Percentiles rank a stretch among this genome's conserved stretches.
Evolutionary conservation across 1,140 invertebrate species (phyloP).

Genomic region (Heterodera carotae): DNA sequence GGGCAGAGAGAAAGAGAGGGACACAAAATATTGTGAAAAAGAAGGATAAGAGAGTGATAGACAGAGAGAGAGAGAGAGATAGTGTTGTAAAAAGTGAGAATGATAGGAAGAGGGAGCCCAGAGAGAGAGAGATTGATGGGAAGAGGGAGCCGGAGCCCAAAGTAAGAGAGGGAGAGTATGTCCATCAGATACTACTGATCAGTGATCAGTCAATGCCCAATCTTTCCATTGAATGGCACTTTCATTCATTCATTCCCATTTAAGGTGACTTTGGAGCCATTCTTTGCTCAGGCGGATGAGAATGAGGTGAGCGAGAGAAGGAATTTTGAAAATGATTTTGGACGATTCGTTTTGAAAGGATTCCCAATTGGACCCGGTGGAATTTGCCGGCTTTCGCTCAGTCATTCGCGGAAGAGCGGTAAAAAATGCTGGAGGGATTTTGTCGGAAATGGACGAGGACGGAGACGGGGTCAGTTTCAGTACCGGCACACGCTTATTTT

Average conservation of each 20-base stretch:
- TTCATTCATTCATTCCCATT: background rate
- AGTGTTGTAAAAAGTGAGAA: too few relatives aligned
- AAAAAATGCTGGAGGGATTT: constrained; percentile 53
- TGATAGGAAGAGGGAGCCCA: too few relatives aligned
- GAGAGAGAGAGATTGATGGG: too few relatives aligned
- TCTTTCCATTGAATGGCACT: too few relatives aligned
- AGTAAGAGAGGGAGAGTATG: too few relatives aligned
- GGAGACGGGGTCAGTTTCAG: constrained; percentile 48
- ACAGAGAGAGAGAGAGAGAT: too few relatives aligned
- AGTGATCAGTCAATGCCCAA: too few relatives aligned
- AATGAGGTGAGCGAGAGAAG: constrained; percentile 44
- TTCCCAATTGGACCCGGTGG: constrained; percentile 61
- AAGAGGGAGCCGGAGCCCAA: too few relatives aligned
- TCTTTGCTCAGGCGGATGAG: constrained; percentile 64
- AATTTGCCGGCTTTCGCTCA: constrained; percentile 64
- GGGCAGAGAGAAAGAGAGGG: too few relatives aligned
- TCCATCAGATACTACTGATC: too few relatives aligned
- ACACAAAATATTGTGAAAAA: too few relatives aligned
- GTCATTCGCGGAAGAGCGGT: constrained; percentile 63
- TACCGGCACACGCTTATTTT: background rate
- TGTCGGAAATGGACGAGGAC: constrained; percentile 57
- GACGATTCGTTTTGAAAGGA: constrained; percentile 33
- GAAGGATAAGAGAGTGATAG: too few relatives aligned
- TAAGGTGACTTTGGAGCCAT: constrained; percentile 55
- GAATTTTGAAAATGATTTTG: background rate